Percentiles rank a stretch among this genome's conserved stretches.
Evolutionary conservation across 2,888 invertebrate species (phyloP).

Genomic region (Herminia tarsipennalis): DNA sequence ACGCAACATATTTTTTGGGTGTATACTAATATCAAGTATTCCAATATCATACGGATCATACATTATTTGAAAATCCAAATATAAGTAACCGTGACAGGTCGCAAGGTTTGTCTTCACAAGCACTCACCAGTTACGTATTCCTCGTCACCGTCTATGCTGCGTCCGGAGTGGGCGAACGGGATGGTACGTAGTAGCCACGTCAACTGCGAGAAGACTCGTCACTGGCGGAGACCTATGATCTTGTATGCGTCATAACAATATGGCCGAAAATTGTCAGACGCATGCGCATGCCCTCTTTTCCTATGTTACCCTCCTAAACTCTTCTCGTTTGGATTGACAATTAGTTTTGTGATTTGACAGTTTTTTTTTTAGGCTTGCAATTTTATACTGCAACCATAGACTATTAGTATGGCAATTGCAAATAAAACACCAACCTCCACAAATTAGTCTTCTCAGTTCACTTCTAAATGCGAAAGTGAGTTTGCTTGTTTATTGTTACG

Average conservation of each 20-base stretch:
- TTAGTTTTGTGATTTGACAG: not conserved
- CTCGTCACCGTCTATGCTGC: conserved; percentile 97
- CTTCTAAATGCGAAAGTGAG: no score
- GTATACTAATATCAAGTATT: conserved; percentile 54
- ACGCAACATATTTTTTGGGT: conserved; percentile 66
- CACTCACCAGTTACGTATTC: conserved; percentile 97
- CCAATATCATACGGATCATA: conserved; percentile 63
- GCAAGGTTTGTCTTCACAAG: conserved; percentile 85
- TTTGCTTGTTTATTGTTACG: no score
- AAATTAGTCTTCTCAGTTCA: no score
- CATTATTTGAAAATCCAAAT: conserved; percentile 76
- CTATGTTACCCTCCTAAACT: conserved; percentile 32
- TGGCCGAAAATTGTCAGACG: conserved; percentile 86
- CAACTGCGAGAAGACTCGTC: conserved; percentile 95
- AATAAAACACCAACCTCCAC: no score
- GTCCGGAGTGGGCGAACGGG: conserved; percentile 97
- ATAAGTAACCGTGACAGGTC: conserved; percentile 81
- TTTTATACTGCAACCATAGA: not conserved
- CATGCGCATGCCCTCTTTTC: conserved; percentile 67
- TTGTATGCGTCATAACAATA: conserved; percentile 92
- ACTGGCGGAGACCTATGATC: conserved; percentile 91
- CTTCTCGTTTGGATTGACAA: conserved; percentile 2
- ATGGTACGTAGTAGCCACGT: conserved; percentile 97
- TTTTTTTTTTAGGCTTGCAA: conserved; percentile 8
- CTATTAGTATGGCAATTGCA: no score